Base-by-base conservation (phyloP, 2,888 invertebrate species). In the Xanthia togata region DNA sequence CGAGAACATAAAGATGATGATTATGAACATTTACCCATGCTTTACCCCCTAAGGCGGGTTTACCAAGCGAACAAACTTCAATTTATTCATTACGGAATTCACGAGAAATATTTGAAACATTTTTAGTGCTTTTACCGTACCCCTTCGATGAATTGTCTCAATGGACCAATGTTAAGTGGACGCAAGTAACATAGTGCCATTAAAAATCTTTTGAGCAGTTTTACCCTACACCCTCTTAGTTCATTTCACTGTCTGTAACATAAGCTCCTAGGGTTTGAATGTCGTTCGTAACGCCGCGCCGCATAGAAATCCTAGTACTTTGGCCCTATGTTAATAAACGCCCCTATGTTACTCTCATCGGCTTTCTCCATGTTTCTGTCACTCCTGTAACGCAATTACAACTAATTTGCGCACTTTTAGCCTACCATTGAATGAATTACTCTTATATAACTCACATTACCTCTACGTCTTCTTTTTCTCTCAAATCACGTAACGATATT, bases 1-100 rank as follows among this genome's bases (percentile, higher is more conserved):
- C 55, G 3, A 11, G n/a, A 23, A 77, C 31, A 9, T 26, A 70
- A 59, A 38, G 2, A 55, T 26, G 31, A 65, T 59, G 53, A 77
- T 31, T 17, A 60, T 70, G 63, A 62, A 23, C 14, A 14, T 3
- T 17, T 50, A 35, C 62, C 55, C 77, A 77, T 77, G 78, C 77
- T 53, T 38, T 23, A 60, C 8, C 75, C 9, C 57, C 26, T 26
- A 57, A 26, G 26, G 26, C n/a, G 26, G 55, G 26, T 57, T 26
- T 57, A 26, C 6, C 26, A 57, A 26, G 14, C 57, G 6, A 57
- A 26, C 57, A 26, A 26, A 26, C 26, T 17, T 6, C 2, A 14
- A 26, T 11, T 55, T 55, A n/a, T 57, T 11, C 53, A 8, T 20
- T 50, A 50, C 8, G 23, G 23, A 50, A 50, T 23, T n/a, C 12